phyloP scores from a whole-genome alignment of 2,888 invertebrate genomes.

The Cryptocephalus moraei region DNA sequence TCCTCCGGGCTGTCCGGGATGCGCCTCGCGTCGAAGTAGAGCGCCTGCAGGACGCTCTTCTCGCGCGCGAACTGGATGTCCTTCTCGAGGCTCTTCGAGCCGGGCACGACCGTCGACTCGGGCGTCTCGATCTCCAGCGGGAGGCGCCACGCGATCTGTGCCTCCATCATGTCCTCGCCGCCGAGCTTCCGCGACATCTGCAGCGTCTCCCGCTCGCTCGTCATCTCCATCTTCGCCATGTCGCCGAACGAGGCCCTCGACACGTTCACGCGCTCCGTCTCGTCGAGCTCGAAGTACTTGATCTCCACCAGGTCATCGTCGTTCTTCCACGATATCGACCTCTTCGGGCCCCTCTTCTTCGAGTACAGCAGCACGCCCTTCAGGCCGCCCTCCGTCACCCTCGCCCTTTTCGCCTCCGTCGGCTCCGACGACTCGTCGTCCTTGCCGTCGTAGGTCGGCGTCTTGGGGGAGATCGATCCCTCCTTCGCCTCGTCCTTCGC shows the following conservation, averaged over 20 bases:
- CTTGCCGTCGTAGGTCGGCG: conserved; percentile 34
- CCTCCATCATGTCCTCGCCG: conserved; percentile 72
- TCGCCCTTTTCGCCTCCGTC: conserved; percentile 13
- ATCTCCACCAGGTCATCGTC: conserved; percentile 72
- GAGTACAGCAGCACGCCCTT: conserved; percentile 67
- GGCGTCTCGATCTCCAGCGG: conserved; percentile 61
- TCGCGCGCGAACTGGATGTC: conserved; percentile 81
- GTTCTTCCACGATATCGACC: conserved; percentile 64
- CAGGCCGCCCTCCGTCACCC: conserved; percentile 45
- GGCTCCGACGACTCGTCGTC: conserved; percentile 33
- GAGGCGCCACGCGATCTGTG: conserved; percentile 66
- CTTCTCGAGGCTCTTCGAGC: conserved; percentile 76
- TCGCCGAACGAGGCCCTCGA: conserved; percentile 76
- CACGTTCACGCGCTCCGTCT: conserved; percentile 92
- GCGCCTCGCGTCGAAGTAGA: conserved; percentile 71
- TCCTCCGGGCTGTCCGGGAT: conserved; percentile 82
- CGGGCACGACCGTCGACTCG: conserved; percentile 55
- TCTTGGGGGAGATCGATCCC: conserved; percentile 9
- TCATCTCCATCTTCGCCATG: conserved; percentile 83
- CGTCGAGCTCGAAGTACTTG: conserved; percentile 88
- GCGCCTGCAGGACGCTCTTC: conserved; percentile 68
- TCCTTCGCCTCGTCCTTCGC: conserved; percentile 23
- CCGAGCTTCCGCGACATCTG: conserved; percentile 65
- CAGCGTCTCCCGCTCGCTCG: conserved; percentile 75
- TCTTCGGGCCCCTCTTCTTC: conserved; percentile 68